Evolutionary conservation across 2,888 invertebrate genomes (phyloP), one percentile per base, ranked within the genome.

Genomic region (Lasioglossum oenotherae): DNA sequence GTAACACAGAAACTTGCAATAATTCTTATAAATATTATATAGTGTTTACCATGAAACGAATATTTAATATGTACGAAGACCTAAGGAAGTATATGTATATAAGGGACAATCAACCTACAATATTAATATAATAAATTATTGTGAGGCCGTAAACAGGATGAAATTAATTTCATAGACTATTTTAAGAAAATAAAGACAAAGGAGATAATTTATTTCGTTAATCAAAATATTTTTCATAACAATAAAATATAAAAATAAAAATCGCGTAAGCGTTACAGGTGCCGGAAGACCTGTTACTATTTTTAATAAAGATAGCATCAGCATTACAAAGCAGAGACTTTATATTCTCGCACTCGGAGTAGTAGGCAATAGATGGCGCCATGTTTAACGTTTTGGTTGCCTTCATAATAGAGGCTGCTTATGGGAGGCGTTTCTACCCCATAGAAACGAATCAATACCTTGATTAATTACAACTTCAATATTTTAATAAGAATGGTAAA

Each of bases 1-100:
- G 57, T 64, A 31, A 64, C 64, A 64, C 64, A 64, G 31, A 64
- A 64, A 64, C 64, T 64, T 64, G 64, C 64, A 64, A 64, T 64
- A 64, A 64, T 64, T 31, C 64, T 6, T 64, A 64, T 64, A 64
- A 64, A 64, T 64, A 64, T 31, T 64, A 0, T 64, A 64, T 31
- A 64, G 16, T 31, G 31, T 64, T 64, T 16, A 64, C 16, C 64
- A 16, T 64, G 64, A 64, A 16, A 64, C 27, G 27, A 31, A 31
- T 27, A 64, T 64, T 31, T 16, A 64, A 64, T 31, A 64, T 31
- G 16, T n/a, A 31, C 19, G 31, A 8, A 64, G 31, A 31, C 16
- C 1, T 31, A 31, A 31, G 64, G 14, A 64, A 19, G 31, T 64
- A 31, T 64, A 64, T 4, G 6, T 44, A n/a, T 57, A 31, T 31